Base-by-base conservation (phyloP, 2,888 invertebrate genomes). In the Danaus chrysippus region DNA sequence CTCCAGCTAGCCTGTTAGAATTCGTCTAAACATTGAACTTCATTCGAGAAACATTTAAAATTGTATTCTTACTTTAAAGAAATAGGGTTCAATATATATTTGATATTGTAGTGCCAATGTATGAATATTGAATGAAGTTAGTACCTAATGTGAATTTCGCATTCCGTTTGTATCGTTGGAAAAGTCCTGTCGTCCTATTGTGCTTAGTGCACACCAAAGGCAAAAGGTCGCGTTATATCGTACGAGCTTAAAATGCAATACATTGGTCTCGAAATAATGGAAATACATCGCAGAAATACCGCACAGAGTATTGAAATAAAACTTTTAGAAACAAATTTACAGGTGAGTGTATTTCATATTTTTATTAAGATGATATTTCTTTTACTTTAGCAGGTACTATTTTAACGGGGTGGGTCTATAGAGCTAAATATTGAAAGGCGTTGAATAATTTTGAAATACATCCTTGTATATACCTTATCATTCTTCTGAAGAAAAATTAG, bases 41-140 rank as follows among this genome's bases (percentile, higher is more conserved):
- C 52, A 23, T 42, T 12, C 42, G 54, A 52, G 19, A 42, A 52
- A 8, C 59, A 64, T 15, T 56, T 46, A 49, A 67, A 62, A 66
- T 55, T 63, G 41, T 55, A 56, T 63, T 49, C 58, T 68, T 69
- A 34, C 43, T 9, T 52, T 6, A 8, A 15, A 10, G 10, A 13
- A 6, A 60, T 55, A 67, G 58, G 55, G 65, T 54, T 60, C 12
- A 19, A 56, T 68, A 56, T 55, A 23, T 34, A 13, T 13, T 53
- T 42, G 15, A 15, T 9, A 1, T 9, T 3, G 34, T 54, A 64
- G 64, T 64, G 59, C 59, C 66, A 68, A 65, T 65, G 63, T 68
- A 69, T 73, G 70, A 72, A 72, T 70, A 68, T 70, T 71, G 69
- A 69, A 73, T 71, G 68, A 67, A 70, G 69, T 61, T 68, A 68